Evolutionary conservation across 2,113 vertebrate species (phyloP).

Genomic region (Abramis brama): DNA sequence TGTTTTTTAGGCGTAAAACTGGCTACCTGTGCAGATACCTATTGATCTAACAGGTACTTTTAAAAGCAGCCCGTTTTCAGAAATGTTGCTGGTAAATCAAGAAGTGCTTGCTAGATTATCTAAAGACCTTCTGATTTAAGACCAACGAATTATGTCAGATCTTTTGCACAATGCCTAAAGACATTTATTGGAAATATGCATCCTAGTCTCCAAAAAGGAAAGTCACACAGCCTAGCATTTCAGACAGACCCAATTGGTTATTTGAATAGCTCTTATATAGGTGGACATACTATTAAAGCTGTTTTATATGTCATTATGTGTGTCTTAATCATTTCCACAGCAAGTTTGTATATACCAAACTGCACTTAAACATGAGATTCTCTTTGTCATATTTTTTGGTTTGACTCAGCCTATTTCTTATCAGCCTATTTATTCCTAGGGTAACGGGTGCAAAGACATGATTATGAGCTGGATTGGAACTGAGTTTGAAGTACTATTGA

Average conservation of each 20-base stretch:
- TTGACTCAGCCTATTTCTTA: neutral
- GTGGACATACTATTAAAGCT: neutral
- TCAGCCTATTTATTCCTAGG: neutral
- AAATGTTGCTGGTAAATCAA: neutral
- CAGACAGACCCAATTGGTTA: neutral
- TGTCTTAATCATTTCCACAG: neutral
- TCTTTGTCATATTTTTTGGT: constrained; percentile 25
- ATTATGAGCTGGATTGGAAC: constrained; percentile 53
- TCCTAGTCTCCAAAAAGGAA: neutral
- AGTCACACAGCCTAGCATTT: neutral
- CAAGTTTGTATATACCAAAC: neutral
- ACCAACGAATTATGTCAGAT: neutral
- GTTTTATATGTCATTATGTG: neutral
- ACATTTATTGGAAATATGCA: neutral
- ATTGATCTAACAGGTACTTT: constrained; percentile 30
- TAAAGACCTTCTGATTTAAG: neutral
- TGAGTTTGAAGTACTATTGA: constrained; percentile 56
- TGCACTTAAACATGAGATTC: neutral
- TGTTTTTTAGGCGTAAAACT: neutral
- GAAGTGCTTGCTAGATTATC: neutral
- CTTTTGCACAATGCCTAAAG: neutral
- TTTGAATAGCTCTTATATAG: neutral
- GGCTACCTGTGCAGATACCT: neutral
- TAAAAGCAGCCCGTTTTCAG: neutral
- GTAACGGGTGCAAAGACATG: constrained; percentile 27